These are phyloP conservation scores for Vulpes lagopus DNA, from an alignment of 2,113 vertebrate genomes.

Conservation along the genomic window DNA sequence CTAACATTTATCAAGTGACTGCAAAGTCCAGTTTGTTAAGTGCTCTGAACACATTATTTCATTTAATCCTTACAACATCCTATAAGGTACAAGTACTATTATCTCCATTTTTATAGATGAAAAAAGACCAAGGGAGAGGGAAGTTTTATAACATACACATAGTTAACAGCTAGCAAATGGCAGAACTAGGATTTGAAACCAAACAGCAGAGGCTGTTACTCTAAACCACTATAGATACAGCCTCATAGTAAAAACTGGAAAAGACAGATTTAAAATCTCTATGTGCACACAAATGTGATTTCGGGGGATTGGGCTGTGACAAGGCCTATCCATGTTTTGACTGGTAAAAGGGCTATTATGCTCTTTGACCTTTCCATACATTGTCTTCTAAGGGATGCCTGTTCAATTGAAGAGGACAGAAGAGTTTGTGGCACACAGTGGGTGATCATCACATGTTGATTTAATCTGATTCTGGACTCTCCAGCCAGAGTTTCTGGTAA, in stretches of 20 bases:
- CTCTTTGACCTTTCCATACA: neutral
- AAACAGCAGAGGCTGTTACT: neutral
- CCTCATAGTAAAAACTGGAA: neutral
- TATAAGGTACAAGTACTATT: neutral
- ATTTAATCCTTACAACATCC: neutral
- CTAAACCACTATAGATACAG: neutral
- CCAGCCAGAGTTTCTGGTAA: constrained; percentile 5
- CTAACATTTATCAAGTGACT: neutral
- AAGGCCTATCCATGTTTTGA: neutral
- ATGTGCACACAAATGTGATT: neutral
- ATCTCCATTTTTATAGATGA: neutral
- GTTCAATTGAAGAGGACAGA: neutral
- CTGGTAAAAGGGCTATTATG: neutral
- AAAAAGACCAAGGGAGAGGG: neutral
- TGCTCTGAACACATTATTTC: neutral
- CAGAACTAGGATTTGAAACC: constrained; percentile 9
- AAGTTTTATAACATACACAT: neutral
- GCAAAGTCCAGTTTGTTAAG: neutral
- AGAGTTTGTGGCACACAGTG: neutral
- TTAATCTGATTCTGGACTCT: neutral
- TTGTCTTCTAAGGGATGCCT: neutral
- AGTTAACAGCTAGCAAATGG: neutral
- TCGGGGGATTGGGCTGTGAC: neutral
- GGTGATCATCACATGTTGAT: neutral
- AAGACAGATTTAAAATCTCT: neutral